phyloP scores from a whole-genome alignment of 64 coral and sea anemone genomes.

The Trachythela sp. region DNA sequence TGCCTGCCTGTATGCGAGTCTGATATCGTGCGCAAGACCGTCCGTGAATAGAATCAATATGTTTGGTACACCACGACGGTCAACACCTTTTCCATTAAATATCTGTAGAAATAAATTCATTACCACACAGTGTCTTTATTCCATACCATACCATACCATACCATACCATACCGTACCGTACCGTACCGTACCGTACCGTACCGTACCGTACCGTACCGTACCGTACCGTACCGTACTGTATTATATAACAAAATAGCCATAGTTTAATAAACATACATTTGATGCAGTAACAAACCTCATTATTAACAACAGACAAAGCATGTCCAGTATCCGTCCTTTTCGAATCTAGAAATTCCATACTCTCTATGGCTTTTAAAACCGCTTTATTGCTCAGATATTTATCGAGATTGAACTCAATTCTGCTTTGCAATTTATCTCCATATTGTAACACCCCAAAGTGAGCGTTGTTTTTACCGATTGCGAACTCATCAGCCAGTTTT shows the following conservation, averaged over 20 bases:
- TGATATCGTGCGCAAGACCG: neutral
- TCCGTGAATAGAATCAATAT: constrained; percentile 11
- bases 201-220: too few species aligned
- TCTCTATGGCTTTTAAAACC: neutral
- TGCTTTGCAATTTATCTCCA: neutral
- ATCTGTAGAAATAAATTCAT: neutral
- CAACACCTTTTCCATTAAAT: neutral
- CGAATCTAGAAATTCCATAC: neutral
- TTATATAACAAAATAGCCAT: too few species aligned
- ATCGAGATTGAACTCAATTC: neutral
- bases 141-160: too few species aligned
- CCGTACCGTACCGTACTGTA: too few species aligned
- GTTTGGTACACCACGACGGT: neutral
- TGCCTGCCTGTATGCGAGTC: neutral
- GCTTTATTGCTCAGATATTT: neutral
- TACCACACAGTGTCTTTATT: too few species aligned
- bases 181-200: too few species aligned
- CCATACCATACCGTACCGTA: too few species aligned
- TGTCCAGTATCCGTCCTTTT: neutral
- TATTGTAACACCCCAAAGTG: neutral
- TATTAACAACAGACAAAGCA: neutral
- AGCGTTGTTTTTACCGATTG: neutral
- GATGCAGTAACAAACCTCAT: neutral
- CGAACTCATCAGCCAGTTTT: neutral
- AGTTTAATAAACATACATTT: too few species aligned